Base-by-base conservation (phyloP, 2,797 vertebrate genomes). In the Gouania willdenowi region DNA sequence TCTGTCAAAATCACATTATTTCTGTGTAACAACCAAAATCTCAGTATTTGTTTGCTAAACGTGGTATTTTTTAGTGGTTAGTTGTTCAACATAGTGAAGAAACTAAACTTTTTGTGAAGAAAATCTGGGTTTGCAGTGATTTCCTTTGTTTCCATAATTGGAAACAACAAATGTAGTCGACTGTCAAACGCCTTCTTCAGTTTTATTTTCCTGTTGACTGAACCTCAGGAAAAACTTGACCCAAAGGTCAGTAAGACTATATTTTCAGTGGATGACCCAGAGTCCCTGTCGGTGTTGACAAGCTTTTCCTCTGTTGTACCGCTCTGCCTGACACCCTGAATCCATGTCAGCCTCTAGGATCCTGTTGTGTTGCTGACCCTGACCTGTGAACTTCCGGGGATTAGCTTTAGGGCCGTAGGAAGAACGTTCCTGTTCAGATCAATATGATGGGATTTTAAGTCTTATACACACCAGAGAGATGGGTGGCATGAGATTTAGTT, bases 301-400 rank as follows among this genome's bases (percentile, higher is more conserved):
- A 53, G 48, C 41, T 44, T 44, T 28, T 49, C 31, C 44, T 32
- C 42, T 16, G 11, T 46, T 40, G 28, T 57, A 52, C 60, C 32
- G 42, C 15, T 55, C 9, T 11, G 5, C n/a, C 42, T 28, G 8
- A 46, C 33, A 67, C 43, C 31, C 59, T 18, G 56, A 60, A 38
- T 63, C 54, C 55, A 14, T 50, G 46, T 58, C 45, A 52, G 60
- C 54, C 51, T 36, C 64, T 56, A 53, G 61, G 62, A 40, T 14
- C 22, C 52, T 47, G 51, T 44, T 66, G 33, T 26, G 25, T 41
- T 5, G 5, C 57, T 70, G 63, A 73, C 64, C 61, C 63, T 51
- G 46, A 69, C 58, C 53, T 32, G 28, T 68, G 62, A 66, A 70
- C 71, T 74, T 75, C 62, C 66, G 66, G 59, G 26, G 37, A n/a